Evolutionary conservation across 2,113 vertebrate species (phyloP).

Genomic region (Coptodon rendalli): DNA sequence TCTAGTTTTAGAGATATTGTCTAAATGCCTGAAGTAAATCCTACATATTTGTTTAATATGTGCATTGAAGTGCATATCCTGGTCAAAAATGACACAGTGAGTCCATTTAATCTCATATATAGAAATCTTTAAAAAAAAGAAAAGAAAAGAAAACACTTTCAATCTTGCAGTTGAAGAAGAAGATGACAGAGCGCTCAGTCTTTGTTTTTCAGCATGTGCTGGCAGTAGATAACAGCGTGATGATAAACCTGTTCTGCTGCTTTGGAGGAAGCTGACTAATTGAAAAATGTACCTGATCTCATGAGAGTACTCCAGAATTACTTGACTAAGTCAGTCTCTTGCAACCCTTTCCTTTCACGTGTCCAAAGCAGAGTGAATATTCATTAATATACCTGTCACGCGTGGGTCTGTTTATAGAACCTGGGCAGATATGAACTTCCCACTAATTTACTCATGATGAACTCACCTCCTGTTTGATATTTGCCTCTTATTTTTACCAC

Average conservation of each 20-base stretch:
- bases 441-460: neutral
- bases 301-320: neutral
- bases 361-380: neutral
- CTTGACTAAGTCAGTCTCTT: neutral
- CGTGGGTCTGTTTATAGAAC: accelerated
- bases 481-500: neutral
- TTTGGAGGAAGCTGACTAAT: neutral
- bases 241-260: neutral
- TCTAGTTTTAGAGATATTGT: neutral
- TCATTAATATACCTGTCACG: neutral
- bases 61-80: neutral
- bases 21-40: neutral
- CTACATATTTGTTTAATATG: neutral
- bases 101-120: neutral
- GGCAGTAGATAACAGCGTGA: neutral
- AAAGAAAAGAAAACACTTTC: neutral
- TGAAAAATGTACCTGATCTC: neutral
- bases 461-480: neutral
- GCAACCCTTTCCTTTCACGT: neutral
- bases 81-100: neutral
- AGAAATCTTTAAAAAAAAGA: neutral
- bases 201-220: neutral
- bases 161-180: neutral
- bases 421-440: neutral
- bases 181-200: neutral